A percentile compares a stretch with the other conserved stretches of the same genome.
These are phyloP conservation scores for Drosophila pseudoananassae DNA, from an alignment of 1,140 invertebrate species.

Conservation along the genomic window DNA sequence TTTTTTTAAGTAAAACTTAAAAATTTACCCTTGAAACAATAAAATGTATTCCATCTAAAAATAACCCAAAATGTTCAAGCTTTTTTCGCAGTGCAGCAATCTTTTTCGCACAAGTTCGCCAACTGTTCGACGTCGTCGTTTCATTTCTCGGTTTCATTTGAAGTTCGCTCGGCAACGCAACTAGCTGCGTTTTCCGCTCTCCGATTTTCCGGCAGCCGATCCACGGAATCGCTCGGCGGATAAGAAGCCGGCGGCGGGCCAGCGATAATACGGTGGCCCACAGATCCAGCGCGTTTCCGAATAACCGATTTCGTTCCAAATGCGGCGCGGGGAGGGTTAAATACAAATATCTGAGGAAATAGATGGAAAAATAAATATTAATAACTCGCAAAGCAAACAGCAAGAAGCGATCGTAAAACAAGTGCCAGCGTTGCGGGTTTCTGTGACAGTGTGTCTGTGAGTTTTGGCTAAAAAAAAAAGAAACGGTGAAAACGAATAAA, in stretches of 20 bases:
- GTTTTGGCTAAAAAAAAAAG: constrained; percentile 14
- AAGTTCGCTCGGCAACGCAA: constrained; percentile 46
- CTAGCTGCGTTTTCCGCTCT: constrained; percentile 10
- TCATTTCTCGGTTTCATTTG: constrained; percentile 2
- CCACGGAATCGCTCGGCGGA: constrained; percentile 32
- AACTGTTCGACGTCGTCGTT: constrained; percentile 55
- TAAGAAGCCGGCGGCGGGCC: constrained; percentile 55
- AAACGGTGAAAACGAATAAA: constrained; percentile 24
- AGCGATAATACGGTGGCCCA: constrained; percentile 5
- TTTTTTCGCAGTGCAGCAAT: not conserved
- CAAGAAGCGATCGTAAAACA: constrained; percentile 22
- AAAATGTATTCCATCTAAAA: too few relatives aligned
- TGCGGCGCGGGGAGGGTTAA: constrained; percentile 24
- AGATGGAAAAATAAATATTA: not conserved
- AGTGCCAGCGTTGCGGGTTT: constrained; percentile 26
- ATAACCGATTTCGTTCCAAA: constrained; percentile 23
- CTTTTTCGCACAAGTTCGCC: constrained; percentile 9
- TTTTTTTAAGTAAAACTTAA: too few relatives aligned
- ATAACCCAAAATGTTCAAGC: too few relatives aligned
- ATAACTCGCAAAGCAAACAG: constrained; percentile 22
- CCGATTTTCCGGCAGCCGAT: constrained; percentile 26
- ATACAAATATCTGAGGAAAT: constrained; percentile 2
- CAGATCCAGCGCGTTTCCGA: constrained; percentile 29
- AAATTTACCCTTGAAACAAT: too few relatives aligned
- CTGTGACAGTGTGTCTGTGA: constrained; percentile 35